phyloP scores from a whole-genome alignment of 2,797 vertebrate species.

The Masticophis lateralis region DNA sequence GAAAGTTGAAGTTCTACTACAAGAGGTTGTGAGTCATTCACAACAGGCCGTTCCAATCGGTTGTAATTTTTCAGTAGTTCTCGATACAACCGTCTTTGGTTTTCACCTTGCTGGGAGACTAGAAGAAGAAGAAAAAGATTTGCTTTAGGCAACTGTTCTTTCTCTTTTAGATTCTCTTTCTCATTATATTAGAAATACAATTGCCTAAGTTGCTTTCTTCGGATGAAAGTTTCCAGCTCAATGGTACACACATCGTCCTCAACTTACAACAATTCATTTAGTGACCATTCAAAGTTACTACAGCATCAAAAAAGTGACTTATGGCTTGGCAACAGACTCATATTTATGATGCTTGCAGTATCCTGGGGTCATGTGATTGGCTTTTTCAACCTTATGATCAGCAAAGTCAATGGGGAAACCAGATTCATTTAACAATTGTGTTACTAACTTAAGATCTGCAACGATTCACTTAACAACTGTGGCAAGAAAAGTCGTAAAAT shows the following conservation, averaged over 20 bases:
- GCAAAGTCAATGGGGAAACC: too few species aligned
- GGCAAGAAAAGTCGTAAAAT: too few species aligned
- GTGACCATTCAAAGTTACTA: too few species aligned
- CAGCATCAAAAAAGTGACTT: too few species aligned
- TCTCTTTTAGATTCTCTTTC: not conserved
- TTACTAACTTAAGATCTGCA: too few species aligned
- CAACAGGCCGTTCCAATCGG: slow-evolving; percentile 83
- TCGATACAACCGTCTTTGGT: slow-evolving; percentile 84
- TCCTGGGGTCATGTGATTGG: too few species aligned
- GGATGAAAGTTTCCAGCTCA: not conserved
- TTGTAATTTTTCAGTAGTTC: slow-evolving; percentile 84
- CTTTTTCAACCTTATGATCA: not conserved
- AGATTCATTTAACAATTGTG: too few species aligned
- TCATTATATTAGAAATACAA: not conserved
- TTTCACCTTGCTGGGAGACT: slow-evolving; percentile 81
- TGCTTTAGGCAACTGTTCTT: not conserved
- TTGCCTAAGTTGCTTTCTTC: not conserved
- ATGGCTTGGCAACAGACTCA: too few species aligned
- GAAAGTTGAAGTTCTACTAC: slow-evolving; percentile 85
- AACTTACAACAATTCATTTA: too few species aligned
- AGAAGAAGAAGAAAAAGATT: slow-evolving; percentile 13
- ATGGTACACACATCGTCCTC: too few species aligned
- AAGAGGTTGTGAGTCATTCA: slow-evolving; percentile 84
- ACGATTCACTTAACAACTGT: too few species aligned
- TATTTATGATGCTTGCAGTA: too few species aligned